phyloP scores from a whole-genome alignment of 2,113 vertebrate genomes.

The Lampris megalopsis region DNA sequence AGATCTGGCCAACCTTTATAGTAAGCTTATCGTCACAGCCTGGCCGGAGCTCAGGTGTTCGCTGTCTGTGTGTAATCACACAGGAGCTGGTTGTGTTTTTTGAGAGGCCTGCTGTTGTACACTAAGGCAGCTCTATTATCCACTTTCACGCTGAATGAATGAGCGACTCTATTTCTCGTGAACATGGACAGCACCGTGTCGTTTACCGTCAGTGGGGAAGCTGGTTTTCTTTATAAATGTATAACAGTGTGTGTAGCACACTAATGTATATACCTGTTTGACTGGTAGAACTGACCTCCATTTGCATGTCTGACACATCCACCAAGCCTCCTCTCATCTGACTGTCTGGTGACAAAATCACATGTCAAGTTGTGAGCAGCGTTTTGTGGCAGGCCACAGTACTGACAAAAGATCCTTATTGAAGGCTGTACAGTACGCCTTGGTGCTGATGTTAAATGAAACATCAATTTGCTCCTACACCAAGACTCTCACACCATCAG shows the following conservation, averaged over 20 bases:
- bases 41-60: background rate
- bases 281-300: background rate
- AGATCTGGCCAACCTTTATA: conserved; percentile 12
- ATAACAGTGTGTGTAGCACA: too few relatives aligned
- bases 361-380: background rate
- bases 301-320: background rate
- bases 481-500: too few relatives aligned
- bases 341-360: conserved; percentile 25
- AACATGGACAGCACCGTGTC: background rate
- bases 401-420: too few relatives aligned
- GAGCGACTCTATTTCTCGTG: too few relatives aligned
- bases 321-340: background rate
- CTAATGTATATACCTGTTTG: conserved; percentile 34
- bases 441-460: background rate
- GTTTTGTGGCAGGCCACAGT: background rate
- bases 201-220: background rate
- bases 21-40: background rate
- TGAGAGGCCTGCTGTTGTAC: background rate
- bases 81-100: conserved; percentile 24
- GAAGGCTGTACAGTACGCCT: background rate
- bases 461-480: background rate
- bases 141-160: background rate
- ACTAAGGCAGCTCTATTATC: background rate
- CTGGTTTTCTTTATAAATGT: background rate
- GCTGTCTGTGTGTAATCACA: conserved; percentile 20